A percentile compares a stretch with the other conserved stretches of the same genome.
Evolutionary conservation across 2,113 vertebrate species (phyloP).

Genomic region (Panthera tigris): DNA sequence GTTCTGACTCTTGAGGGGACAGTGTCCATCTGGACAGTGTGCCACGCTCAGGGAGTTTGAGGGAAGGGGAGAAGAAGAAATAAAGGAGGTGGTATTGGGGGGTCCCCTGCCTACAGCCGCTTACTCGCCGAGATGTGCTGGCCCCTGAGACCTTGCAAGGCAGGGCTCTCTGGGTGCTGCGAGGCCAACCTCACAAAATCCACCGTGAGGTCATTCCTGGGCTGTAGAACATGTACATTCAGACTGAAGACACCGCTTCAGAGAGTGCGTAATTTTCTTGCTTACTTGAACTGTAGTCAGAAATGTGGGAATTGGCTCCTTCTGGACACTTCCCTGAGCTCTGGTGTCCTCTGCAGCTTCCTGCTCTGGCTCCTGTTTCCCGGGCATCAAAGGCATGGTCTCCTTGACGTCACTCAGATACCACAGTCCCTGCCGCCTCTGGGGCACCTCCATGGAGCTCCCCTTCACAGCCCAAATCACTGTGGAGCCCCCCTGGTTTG

Average conservation of each 20-base stretch:
- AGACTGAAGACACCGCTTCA: not conserved
- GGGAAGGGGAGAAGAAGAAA: not conserved
- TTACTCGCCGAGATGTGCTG: not conserved
- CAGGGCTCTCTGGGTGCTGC: not conserved
- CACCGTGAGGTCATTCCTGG: accelerated
- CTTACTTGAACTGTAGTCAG: accelerated
- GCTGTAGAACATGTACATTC: not conserved
- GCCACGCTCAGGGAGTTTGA: not conserved
- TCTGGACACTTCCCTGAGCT: not conserved
- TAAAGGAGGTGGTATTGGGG: not conserved
- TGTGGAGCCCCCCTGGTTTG: accelerated
- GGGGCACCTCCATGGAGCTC: accelerated
- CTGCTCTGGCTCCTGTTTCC: not conserved
- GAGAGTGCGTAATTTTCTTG: not conserved
- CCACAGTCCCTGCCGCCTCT: accelerated
- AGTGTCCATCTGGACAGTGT: too few species aligned
- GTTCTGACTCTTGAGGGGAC: not conserved
- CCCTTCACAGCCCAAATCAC: accelerated
- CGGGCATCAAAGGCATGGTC: not conserved
- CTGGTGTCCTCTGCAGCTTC: not conserved
- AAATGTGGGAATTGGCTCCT: not conserved
- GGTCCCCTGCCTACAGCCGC: not conserved
- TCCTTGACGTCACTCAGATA: not conserved
- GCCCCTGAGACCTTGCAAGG: not conserved
- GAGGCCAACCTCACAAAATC: not conserved